Conservation (phyloP, 2,113 vertebrate genomes). For the Heterochromis multidens region DNA sequence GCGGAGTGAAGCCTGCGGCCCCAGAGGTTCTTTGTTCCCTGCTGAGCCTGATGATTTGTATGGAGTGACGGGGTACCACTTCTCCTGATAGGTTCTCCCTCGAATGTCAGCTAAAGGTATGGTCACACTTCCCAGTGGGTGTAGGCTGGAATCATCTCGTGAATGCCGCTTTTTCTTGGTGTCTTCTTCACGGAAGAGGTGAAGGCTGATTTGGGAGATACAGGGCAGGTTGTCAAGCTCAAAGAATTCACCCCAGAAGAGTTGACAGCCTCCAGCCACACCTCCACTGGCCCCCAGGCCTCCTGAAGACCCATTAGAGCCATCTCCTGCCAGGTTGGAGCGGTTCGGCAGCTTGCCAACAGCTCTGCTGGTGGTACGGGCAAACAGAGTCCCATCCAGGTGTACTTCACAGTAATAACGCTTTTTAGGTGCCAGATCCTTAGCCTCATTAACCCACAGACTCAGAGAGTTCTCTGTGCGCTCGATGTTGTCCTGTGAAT, state of each 20-base stretch:
- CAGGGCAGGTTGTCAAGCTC: conserved; percentile 87
- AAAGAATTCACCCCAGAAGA: conserved; percentile 87
- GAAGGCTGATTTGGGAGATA: conserved; percentile 78
- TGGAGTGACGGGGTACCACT: conserved; percentile 79
- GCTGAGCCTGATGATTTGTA: conserved; percentile 62
- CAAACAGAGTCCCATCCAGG: conserved; percentile 84
- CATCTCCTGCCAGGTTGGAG: conserved; percentile 72
- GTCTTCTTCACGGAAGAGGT: conserved; percentile 80
- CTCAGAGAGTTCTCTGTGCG: conserved; percentile 84
- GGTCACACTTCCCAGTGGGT: conserved; percentile 77
- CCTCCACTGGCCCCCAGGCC: conserved; percentile 46
- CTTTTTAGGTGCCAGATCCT: conserved; percentile 79
- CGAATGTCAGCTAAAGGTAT: conserved; percentile 75
- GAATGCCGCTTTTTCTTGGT: conserved; percentile 78
- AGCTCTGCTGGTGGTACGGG: conserved; percentile 80
- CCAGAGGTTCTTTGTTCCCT: conserved; percentile 66
- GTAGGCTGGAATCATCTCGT: conserved; percentile 58
- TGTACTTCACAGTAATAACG: conserved; percentile 86
- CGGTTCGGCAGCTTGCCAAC: conserved; percentile 54
- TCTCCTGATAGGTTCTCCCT: conserved; percentile 78
- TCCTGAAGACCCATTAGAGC: conserved; percentile 29
- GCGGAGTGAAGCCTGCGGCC: conserved; percentile 74
- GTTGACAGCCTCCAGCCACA: conserved; percentile 60
- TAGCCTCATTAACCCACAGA: conserved; percentile 91
- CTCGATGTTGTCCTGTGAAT: conserved; percentile 83